These are phyloP conservation scores for Pomatorhinus ruficollis DNA, from an alignment of 2,113 vertebrate genomes.

Conservation along the genomic window DNA sequence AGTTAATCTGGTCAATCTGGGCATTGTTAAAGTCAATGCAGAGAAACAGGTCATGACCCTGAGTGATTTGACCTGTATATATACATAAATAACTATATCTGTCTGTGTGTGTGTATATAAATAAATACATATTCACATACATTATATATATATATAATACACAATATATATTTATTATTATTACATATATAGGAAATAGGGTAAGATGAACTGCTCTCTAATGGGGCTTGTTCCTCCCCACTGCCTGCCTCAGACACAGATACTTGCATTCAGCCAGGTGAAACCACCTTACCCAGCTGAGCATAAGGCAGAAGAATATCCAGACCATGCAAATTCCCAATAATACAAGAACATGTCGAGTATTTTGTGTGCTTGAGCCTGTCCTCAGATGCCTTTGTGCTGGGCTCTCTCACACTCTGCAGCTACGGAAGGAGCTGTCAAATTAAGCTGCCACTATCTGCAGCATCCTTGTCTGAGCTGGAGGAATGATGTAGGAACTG, in stretches of 20 bases:
- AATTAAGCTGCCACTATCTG: background rate
- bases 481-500: background rate
- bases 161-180: background rate
- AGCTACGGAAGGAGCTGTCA: background rate
- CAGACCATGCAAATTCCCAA: background rate
- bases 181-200: background rate
- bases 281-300: background rate
- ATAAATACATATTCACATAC: background rate
- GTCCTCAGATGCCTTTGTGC: background rate
- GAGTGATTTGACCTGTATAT: background rate
- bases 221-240: background rate
- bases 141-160: background rate
- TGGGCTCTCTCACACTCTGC: background rate
- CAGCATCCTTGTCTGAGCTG: background rate
- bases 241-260: background rate
- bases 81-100: background rate
- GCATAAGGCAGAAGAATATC: background rate
- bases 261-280: background rate
- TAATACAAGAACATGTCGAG: background rate
- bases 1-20: background rate
- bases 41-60: background rate
- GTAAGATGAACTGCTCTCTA: background rate
- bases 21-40: background rate
- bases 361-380: background rate
- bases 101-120: background rate